A percentile compares a stretch with the other conserved stretches of the same genome.
These are phyloP conservation scores for Drosophila yooni DNA, from an alignment of 2,888 invertebrate species.

Conservation along the genomic window DNA sequence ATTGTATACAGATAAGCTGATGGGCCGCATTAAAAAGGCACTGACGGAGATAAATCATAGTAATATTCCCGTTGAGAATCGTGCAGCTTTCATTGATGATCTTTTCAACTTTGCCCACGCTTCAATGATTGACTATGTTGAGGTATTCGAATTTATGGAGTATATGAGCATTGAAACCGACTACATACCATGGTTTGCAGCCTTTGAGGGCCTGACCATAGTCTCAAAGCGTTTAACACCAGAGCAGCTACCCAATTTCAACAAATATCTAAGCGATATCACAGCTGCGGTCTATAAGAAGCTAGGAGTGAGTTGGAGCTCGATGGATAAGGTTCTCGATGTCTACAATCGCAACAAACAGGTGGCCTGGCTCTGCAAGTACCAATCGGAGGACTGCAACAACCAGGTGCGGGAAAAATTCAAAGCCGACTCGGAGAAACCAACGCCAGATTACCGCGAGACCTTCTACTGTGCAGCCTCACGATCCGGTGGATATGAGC, in stretches of 20 bases:
- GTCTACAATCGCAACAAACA: conserved; percentile 87
- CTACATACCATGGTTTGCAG: conserved; percentile 92
- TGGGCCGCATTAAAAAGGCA: conserved; percentile 82
- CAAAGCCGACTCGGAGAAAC: conserved; percentile 19
- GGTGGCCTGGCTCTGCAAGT: conserved; percentile 88
- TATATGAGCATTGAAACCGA: conserved; percentile 89
- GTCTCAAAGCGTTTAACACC: conserved; percentile 63
- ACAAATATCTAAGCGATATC: conserved; percentile 85
- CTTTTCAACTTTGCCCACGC: conserved; percentile 87
- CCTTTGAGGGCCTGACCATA: conserved; percentile 82
- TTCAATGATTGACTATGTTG: conserved; percentile 48
- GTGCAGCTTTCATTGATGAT: conserved; percentile 92
- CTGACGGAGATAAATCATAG: conserved; percentile 57
- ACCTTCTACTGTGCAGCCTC: conserved; percentile 61
- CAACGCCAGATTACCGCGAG: conserved; percentile 63
- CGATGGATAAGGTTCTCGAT: conserved; percentile 86
- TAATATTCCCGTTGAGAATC: conserved; percentile 86
- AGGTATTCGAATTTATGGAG: conserved; percentile 87
- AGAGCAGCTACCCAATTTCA: conserved; percentile 63
- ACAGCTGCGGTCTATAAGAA: conserved; percentile 85
- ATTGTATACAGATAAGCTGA: conserved; percentile 88
- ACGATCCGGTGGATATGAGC: conserved; percentile 35
- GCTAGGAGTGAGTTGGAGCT: conserved; percentile 85
- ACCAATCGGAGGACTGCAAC: conserved; percentile 87
- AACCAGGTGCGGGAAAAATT: conserved; percentile 84